These are phyloP conservation scores for Antrozous pallidus DNA, from an alignment of 2,797 vertebrate species.

Conservation along the genomic window DNA sequence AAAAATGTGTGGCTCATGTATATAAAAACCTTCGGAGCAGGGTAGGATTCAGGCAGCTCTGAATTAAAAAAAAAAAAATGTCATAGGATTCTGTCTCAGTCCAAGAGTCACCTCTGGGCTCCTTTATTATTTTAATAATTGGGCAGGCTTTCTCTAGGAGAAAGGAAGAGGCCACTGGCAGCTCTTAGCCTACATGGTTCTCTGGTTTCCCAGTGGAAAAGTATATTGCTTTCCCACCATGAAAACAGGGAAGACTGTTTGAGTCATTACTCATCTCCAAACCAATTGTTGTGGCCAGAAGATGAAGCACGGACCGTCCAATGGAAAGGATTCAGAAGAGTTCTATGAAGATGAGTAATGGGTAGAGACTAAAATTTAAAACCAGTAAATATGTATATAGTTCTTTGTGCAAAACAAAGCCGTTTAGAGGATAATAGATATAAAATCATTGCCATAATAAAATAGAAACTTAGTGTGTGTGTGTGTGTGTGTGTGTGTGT, in stretches of 20 bases:
- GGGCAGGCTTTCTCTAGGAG: not conserved
- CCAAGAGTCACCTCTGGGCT: not conserved
- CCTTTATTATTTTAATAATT: not conserved
- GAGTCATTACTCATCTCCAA: not conserved
- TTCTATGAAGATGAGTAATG: not conserved
- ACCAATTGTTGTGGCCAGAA: not conserved
- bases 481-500: no score
- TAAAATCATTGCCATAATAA: not conserved
- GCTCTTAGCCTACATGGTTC: not conserved
- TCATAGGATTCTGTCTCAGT: not conserved
- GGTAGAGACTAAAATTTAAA: constrained; percentile 42
- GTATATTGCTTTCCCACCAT: not conserved
- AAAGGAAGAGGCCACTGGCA: not conserved
- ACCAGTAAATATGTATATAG: not conserved
- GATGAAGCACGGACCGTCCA: not conserved
- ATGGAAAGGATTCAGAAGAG: not conserved
- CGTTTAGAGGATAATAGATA: not conserved
- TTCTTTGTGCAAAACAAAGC: not conserved
- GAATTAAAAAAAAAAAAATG: not conserved
- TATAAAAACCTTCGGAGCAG: not conserved
- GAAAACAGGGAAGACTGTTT: not conserved
- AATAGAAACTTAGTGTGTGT: not conserved
- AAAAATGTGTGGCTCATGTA: not conserved
- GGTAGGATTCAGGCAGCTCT: not conserved
- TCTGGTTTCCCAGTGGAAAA: constrained; percentile 3